Evolutionary conservation across 2,113 vertebrate genomes (phyloP).

Genomic region (Melanerpes formicivorus): DNA sequence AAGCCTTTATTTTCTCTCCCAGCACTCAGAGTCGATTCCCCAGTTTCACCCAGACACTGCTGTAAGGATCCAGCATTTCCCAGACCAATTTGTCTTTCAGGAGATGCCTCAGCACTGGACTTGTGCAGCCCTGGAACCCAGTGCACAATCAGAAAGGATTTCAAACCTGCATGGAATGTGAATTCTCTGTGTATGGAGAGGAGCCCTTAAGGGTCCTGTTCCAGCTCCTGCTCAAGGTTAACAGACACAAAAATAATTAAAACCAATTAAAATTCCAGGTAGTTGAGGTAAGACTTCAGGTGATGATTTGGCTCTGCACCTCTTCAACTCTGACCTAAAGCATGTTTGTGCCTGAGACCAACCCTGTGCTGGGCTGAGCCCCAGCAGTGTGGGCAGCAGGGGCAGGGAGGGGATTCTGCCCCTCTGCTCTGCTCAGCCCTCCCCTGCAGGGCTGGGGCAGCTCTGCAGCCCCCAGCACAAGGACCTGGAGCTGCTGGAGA

Average conservation of each 20-base stretch:
- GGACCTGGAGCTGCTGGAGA: too few species aligned
- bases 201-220: neutral
- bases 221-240: neutral
- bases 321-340: neutral
- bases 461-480: too few species aligned
- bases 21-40: neutral
- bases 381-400: too few species aligned
- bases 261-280: neutral
- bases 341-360: too few species aligned
- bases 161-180: neutral
- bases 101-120: neutral
- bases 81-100: neutral
- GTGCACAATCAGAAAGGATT: neutral
- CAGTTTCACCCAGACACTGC: neutral
- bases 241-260: neutral
- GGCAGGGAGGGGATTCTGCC: too few species aligned
- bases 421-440: too few species aligned
- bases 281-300: neutral
- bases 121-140: neutral
- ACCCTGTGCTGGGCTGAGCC: too few species aligned
- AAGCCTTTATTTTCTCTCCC: neutral
- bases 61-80: neutral
- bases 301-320: neutral
- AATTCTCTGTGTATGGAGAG: neutral
- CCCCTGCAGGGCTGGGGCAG: too few species aligned